Evolutionary conservation across 2,888 invertebrate genomes (phyloP).

Genomic region (Micoletzkya japonica): DNA sequence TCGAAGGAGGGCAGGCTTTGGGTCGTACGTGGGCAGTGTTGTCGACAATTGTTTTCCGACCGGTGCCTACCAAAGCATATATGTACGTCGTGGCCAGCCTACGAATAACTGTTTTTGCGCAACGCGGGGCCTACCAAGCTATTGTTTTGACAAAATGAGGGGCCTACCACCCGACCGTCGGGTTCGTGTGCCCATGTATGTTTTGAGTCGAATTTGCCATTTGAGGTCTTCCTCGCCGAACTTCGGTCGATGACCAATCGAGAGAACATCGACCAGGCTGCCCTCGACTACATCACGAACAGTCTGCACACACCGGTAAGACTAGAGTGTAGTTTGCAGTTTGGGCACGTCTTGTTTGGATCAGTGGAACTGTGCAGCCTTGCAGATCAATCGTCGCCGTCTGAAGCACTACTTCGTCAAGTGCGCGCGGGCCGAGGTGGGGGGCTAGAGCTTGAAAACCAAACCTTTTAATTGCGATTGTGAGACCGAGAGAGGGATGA

Average conservation of each 20-base stretch:
- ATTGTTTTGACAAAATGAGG: too few relatives aligned
- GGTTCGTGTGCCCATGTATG: too few relatives aligned
- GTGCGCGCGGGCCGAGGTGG: slow-evolving; percentile 11
- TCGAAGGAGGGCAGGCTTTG: too few relatives aligned
- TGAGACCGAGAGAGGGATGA: too few relatives aligned
- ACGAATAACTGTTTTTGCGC: too few relatives aligned
- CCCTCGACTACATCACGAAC: slow-evolving; percentile 52
- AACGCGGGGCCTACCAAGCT: too few relatives aligned
- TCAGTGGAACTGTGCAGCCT: background rate
- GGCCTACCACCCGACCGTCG: too few relatives aligned
- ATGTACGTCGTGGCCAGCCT: too few relatives aligned
- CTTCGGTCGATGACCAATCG: slow-evolving; percentile 54
- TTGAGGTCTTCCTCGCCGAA: slow-evolving; percentile 42
- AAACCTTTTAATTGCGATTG: background rate
- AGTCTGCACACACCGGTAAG: slow-evolving; percentile 20
- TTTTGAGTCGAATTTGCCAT: background rate
- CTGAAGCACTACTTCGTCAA: slow-evolving; percentile 19
- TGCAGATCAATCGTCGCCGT: slow-evolving; percentile 25
- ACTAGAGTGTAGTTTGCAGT: background rate
- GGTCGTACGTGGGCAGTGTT: too few relatives aligned
- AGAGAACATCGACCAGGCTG: slow-evolving; percentile 55
- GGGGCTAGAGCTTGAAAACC: background rate
- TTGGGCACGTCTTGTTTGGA: too few relatives aligned
- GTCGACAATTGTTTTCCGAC: too few relatives aligned
- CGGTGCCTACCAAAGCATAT: too few relatives aligned